Base-by-base conservation (phyloP, 2,113 vertebrate species). In the Platysteira castanea region DNA sequence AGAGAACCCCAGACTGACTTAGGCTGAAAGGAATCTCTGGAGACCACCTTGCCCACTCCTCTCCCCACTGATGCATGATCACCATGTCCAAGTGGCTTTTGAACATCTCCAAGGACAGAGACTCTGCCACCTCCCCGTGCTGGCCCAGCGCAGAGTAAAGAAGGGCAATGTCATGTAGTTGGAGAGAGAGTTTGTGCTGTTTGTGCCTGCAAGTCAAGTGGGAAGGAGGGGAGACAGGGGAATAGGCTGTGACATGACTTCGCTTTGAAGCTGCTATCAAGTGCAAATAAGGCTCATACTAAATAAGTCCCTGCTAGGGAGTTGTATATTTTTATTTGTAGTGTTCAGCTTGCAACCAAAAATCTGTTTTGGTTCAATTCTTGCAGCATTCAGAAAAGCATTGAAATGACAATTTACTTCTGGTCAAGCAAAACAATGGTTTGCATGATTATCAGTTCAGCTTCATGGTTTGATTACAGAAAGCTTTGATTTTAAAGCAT, bases 241-340 rank as follows among this genome's bases (percentile, higher is more conserved):
- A 95, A 90, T 50, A 95, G 68, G 42, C 68, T 90, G 54, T 54
- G 90, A 70, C 68, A 59, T 46, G 71, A 70, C 68, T 67, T 50
- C 67, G 71, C 92, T 95, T 86, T 97, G 85, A 93, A 90, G 94
- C 63, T 47, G 54, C 83, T 88, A 80, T 63, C 83, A 81, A 93
- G 54, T 87, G 76, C 90, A 92, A 92, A 74, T 76, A 87, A 87
- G 87, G 19, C 67, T 90, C 59, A 49, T 60, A 28, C 13, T 79
- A 90, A 95, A 13, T 60, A 75, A 88, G 71, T 57, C 71, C 59
- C 83, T 81, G 63, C 76, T 86, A 92, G 68, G 68, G 63, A 93
- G 27, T 68, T 84, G 83, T 88, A 67, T 90, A 27, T 81, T 95
- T 93, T 86, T 59, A 74, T 92, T 95, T 92, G 71, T 54, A 74